Percentiles rank a stretch among this genome's conserved stretches.
Evolutionary conservation across 2,113 vertebrate genomes (phyloP).

Genomic region (Andinoacara biseriatus): DNA sequence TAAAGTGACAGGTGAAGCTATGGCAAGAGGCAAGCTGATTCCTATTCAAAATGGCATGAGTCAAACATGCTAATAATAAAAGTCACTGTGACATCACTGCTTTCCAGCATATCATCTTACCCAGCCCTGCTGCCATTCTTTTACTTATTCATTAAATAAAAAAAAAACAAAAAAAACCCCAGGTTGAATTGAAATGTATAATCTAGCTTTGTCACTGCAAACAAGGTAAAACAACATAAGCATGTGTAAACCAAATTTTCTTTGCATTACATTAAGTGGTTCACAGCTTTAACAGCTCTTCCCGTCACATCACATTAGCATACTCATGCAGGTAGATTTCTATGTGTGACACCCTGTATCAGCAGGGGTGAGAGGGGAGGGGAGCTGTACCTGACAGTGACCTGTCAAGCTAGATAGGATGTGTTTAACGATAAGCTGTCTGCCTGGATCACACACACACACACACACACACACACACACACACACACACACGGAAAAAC

Average conservation of each 20-base stretch:
- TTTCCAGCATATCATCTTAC: constrained; percentile 61
- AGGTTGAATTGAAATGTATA: constrained; percentile 2
- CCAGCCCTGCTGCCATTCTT: neutral
- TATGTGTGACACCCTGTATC: constrained; percentile 75
- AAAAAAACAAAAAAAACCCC: neutral
- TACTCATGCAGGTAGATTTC: constrained; percentile 75
- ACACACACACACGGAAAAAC: constrained; percentile 12
- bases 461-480: constrained; percentile 24
- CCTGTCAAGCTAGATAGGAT: constrained; percentile 80
- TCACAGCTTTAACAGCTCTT: constrained; percentile 71
- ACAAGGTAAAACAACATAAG: constrained; percentile 25
- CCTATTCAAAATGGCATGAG: constrained; percentile 72
- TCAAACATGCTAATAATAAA: constrained; percentile 76
- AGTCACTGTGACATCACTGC: constrained; percentile 58
- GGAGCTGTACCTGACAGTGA: constrained; percentile 79
- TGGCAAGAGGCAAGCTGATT: constrained; percentile 49
- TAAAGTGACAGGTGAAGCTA: constrained; percentile 70
- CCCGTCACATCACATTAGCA: constrained; percentile 77
- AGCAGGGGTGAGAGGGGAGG: constrained; percentile 68
- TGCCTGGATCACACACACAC: constrained; percentile 53
- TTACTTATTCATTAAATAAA: neutral
- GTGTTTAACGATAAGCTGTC: constrained; percentile 81
- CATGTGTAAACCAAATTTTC: constrained; percentile 44
- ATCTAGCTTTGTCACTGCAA: constrained; percentile 22
- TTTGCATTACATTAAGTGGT: constrained; percentile 55